Base-by-base conservation (phyloP, 2,888 invertebrate genomes). In the Chymomyza caudatula region DNA sequence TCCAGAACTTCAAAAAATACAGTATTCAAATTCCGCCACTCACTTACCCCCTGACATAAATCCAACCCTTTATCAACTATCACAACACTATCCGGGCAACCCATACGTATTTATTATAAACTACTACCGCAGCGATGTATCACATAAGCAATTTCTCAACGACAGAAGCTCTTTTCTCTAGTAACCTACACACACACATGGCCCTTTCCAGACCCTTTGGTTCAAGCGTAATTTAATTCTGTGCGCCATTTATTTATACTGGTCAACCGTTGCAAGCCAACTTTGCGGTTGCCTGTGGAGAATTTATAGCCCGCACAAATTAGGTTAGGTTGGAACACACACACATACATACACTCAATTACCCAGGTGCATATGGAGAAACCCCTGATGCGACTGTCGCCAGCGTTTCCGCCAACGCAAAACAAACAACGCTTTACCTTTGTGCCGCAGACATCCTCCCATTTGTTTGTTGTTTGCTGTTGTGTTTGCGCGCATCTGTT, bases 161-260 rank as follows among this genome's bases (percentile, higher is more conserved):
- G 29, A 37, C 29, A 37, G 29, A 11, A 29, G 29, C 29, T 11
- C 29, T 37, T 37, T 11, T 11, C 29, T 37, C 29, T 11, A 11
- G 11, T 37, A 11, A 37, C 29, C 29, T 37, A 11, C 29, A 4
- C 29, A 37, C 11, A 11, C 3, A 11, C 29, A 11, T 11, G 29
- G 4, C 25, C n/a, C 19, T 20, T 4, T 11, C 51, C 58, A 49
- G 47, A 49, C 53, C 47, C 29, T 3, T 66, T 71, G 52, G 73
- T 73, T 79, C 65, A 69, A 70, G 78, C 76, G 83, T 70, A 85
- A 85, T 82, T 82, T 83, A 78, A 85, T 85, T 86, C 70, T 73
- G 76, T 67, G 77, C 74, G 64, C 71, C 78, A 85, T 85, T 83
- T 87, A 87, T 85, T 85, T 85, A 86, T 81, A 69, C 76, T 67